Base-by-base conservation (phyloP, 1,140 invertebrate genomes). In the Neoseiulus cucumeris region DNA sequence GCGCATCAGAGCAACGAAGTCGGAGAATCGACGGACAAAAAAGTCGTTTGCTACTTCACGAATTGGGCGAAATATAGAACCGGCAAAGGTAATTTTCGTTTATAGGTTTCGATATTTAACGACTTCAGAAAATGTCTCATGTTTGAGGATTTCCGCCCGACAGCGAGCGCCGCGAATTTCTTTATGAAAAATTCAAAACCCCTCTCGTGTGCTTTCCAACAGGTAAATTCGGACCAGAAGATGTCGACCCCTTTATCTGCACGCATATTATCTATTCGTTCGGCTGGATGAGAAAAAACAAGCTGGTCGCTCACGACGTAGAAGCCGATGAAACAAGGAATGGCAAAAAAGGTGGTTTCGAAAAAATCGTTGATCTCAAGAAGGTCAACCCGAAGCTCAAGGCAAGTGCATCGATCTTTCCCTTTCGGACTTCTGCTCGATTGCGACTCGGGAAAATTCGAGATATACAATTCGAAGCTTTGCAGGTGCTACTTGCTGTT, bases 1-100 rank as follows among this genome's bases (percentile, higher is more conserved):
- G n/a, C 25, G 14, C 25, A 25, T 17, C 51, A 59, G 51, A 59
- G 51, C 51, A 59, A 59, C 22, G 51, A 59, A 59, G 51, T 59
- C 51, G 51, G 51, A 9, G 25, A 59, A 17, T 1, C 51, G 4
- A 29, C 51, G 14, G 42, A 41, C 44, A 69, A 69, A 45, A 66
- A 66, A 39, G n/a, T 69, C 20, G 68, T 65, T 29, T 70, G 67
- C 39, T 68, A 70, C 42, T 70, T 66, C 33, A 70, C 67, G 20
- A 95, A 96, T 78, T 96, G 92, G 92, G 91, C 92, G 0, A 92
- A 96, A 73, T 96, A 96, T 74, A 80, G 92, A 64, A 84, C 85
- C 0, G 51, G 51, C 17, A 59, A 59, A 59, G 51, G 51, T 59
- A 59, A 22, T 22, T 44, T 44, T 12, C n/a, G 12, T 44, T 44